Conservation (phyloP, 2,113 vertebrate species). For the Hypanus sabinus region DNA sequence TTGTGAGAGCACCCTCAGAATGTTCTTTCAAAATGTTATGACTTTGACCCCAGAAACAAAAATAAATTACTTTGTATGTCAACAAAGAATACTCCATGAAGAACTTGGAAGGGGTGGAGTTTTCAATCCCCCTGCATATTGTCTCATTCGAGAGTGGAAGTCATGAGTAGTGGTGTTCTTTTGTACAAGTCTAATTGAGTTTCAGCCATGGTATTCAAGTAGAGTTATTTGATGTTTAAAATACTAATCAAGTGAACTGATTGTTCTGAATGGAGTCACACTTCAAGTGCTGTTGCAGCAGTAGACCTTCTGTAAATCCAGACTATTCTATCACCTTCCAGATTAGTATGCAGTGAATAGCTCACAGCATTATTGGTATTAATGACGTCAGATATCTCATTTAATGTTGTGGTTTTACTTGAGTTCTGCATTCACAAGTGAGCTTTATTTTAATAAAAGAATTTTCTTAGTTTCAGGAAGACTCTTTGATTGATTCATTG, state of each 20-base stretch:
- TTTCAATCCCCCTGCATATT: too few relatives aligned
- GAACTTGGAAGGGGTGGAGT: not conserved
- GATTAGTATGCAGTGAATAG: not conserved
- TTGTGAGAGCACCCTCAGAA: not conserved
- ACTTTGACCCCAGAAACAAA: not conserved
- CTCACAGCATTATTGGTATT: not conserved
- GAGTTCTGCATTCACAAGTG: not conserved
- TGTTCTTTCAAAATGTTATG: not conserved
- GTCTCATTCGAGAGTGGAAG: too few relatives aligned
- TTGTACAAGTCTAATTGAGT: not conserved
- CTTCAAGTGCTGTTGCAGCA: not conserved
- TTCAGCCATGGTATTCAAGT: not conserved
- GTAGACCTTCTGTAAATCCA: not conserved
- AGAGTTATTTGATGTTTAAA: not conserved
- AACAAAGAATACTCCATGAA: not conserved
- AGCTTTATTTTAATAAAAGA: not conserved
- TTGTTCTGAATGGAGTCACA: not conserved
- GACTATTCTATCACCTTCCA: not conserved
- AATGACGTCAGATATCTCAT: not conserved
- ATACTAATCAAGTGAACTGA: not conserved
- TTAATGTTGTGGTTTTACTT: not conserved
- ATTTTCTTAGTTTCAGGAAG: slow-evolving; percentile 74
- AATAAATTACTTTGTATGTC: not conserved
- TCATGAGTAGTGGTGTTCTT: too few relatives aligned
- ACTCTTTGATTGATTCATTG: slow-evolving; percentile 81